A percentile compares a stretch with the other conserved stretches of the same genome.
Conservation (phyloP, 2,797 vertebrate genomes). For the Dipus sagitta region DNA sequence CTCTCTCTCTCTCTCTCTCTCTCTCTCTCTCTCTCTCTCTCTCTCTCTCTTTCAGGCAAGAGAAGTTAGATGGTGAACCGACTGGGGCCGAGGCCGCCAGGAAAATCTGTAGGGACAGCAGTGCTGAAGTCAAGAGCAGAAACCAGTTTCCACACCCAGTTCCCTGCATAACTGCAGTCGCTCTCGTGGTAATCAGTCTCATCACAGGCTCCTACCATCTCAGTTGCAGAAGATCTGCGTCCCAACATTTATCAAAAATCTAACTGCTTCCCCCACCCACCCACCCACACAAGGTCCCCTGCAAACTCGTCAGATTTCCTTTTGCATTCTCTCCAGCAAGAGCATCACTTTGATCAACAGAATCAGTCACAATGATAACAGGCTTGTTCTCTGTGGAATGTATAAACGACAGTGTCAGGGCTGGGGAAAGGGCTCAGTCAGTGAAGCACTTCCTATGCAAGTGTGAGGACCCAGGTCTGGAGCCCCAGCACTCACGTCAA, state of each 20-base stretch:
- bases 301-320: constrained; percentile 18
- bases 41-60: constrained; percentile 5
- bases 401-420: too few relatives aligned
- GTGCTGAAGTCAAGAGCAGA: neutral
- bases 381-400: neutral
- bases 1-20: too few relatives aligned
- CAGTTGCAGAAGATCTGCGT: neutral
- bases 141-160: neutral
- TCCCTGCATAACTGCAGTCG: too few relatives aligned
- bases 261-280: constrained; percentile 18
- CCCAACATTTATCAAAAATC: constrained; percentile 18
- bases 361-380: neutral
- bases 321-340: neutral
- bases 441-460: too few relatives aligned
- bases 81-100: neutral
- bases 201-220: neutral
- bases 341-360: neutral
- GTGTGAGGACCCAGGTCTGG: too few relatives aligned
- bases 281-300: neutral
- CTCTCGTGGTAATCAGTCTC: neutral
- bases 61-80: neutral
- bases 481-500: too few relatives aligned
- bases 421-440: too few relatives aligned
- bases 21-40: neutral
- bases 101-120: neutral